Evolutionary conservation across 2,888 invertebrate species (phyloP).

Genomic region (Pegoplata infirma): DNA sequence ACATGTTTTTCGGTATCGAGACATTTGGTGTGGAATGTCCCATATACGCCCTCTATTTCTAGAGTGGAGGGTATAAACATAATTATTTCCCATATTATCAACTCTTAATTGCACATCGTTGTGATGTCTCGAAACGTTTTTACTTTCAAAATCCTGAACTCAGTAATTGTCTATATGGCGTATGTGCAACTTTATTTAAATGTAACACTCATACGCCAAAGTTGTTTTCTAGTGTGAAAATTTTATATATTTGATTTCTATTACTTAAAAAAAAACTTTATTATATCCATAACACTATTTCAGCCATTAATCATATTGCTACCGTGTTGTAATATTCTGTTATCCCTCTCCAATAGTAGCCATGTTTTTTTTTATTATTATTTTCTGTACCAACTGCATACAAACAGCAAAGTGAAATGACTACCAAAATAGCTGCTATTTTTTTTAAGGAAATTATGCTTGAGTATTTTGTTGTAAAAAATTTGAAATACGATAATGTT

Average conservation of each 20-base stretch:
- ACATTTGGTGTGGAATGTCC: too few species aligned
- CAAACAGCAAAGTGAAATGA: constrained; percentile 6
- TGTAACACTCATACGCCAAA: too few species aligned
- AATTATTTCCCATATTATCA: too few species aligned
- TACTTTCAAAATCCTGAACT: too few species aligned
- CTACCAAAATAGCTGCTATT: neutral
- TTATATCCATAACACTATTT: neutral
- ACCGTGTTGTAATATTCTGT: constrained; percentile 68
- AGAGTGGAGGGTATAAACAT: too few species aligned
- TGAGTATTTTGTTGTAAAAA: constrained; percentile 19
- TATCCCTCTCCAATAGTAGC: constrained; percentile 74
- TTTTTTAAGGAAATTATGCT: neutral
- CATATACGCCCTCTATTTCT: too few species aligned
- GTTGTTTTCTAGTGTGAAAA: neutral
- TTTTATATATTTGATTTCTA: constrained; percentile 11
- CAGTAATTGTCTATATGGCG: too few species aligned
- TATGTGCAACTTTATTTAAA: too few species aligned
- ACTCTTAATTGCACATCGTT: too few species aligned
- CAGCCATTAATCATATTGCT: constrained; percentile 36
- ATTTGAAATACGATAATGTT: neutral
- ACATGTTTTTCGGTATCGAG: too few species aligned
- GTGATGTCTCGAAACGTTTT: too few species aligned
- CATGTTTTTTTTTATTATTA: constrained; percentile 73
- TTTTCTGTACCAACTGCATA: constrained; percentile 32
- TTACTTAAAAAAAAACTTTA: constrained; percentile 4